These are phyloP conservation scores for Phania funesta DNA, from an alignment of 2,888 invertebrate genomes.

Conservation along the genomic window DNA sequence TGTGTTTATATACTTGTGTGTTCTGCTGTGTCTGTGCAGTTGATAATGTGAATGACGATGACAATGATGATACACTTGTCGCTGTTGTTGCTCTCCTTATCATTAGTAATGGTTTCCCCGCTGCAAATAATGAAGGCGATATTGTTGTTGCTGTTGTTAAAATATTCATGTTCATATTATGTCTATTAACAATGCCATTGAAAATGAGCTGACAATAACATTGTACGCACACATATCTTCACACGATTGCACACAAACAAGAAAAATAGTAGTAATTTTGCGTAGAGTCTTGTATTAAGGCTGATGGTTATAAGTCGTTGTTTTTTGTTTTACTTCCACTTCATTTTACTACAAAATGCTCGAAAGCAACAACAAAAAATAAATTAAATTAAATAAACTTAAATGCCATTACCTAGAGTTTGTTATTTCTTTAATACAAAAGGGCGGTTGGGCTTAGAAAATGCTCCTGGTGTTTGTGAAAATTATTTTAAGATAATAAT, in stretches of 20 bases:
- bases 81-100: conserved; percentile 10
- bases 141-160: conserved; percentile 34
- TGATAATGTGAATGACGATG: neutral
- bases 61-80: neutral
- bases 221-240: neutral
- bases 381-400: neutral
- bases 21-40: neutral
- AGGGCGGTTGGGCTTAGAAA: too few species aligned
- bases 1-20: neutral
- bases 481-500: too few species aligned
- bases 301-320: conserved; percentile 14
- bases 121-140: conserved; percentile 1
- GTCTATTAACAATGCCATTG: conserved; percentile 47
- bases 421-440: too few species aligned
- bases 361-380: neutral
- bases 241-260: neutral
- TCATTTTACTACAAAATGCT: conserved; percentile 18
- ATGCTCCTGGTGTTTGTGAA: too few species aligned
- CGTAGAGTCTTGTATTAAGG: neutral
- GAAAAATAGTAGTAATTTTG: neutral
- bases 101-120: conserved; percentile 8
- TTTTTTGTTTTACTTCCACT: conserved; percentile 5
- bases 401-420: too few species aligned
- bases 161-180: conserved; percentile 7
- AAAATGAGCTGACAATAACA: conserved; percentile 58